Conservation (phyloP, 2,797 vertebrate species). For the Gorsachius magnificus region DNA sequence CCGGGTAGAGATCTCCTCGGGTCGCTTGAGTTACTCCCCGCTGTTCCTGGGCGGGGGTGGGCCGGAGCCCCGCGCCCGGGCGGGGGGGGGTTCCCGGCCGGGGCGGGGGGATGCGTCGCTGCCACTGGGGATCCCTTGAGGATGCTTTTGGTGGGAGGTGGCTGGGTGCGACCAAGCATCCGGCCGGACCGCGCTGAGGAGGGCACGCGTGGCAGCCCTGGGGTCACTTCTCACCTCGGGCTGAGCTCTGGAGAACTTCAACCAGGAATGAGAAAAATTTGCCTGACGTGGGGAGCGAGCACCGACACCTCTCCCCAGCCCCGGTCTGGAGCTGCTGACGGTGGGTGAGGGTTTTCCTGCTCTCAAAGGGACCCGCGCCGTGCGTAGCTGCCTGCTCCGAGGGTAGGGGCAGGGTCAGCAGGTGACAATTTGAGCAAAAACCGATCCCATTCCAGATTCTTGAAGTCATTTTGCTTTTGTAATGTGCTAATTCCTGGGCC, state of each 20-base stretch:
- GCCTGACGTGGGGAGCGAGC: background rate
- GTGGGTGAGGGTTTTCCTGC: background rate
- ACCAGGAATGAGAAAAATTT: background rate
- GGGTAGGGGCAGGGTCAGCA: background rate
- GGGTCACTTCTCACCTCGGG: background rate
- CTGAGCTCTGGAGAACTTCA: conserved; percentile 40
- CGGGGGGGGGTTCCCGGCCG: background rate
- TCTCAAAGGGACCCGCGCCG: accelerated
- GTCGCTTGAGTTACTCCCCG: background rate
- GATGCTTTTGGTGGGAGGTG: background rate
- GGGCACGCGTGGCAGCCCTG: background rate
- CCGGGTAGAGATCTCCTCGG: background rate
- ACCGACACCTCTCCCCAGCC: background rate
- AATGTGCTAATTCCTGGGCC: conserved; percentile 43
- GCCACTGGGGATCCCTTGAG: background rate
- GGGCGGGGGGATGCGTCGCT: background rate
- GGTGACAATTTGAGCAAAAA: conserved; percentile 49
- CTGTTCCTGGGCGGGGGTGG: background rate
- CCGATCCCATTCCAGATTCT: conserved; percentile 22
- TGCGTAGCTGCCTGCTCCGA: accelerated
- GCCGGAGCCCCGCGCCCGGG: too few relatives aligned
- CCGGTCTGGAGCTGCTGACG: background rate
- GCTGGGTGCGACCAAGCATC: accelerated
- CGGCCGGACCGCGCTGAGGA: accelerated
- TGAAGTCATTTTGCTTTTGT: conserved; percentile 29